Conservation (phyloP, 2,888 invertebrate species). For the Sphecodes monilicornis region DNA sequence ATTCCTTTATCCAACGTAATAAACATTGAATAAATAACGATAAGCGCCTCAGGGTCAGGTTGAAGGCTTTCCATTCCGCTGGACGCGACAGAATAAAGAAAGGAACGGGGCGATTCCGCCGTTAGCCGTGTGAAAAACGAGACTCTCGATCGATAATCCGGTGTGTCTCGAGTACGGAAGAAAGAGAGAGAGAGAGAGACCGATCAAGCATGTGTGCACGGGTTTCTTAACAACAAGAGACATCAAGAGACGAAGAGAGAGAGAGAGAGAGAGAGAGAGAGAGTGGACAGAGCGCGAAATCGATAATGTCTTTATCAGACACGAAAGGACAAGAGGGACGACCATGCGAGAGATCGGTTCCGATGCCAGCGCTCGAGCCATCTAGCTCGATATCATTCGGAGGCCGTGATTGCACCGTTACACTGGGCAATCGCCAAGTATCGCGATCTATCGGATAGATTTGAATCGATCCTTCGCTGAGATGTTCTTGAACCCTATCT, state of each 20-base stretch:
- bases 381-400: slow-evolving; percentile 40
- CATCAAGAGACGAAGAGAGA: not conserved
- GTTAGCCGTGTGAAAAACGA: not conserved
- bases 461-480: not conserved
- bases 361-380: slow-evolving; percentile 37
- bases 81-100: not conserved
- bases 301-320: slow-evolving; percentile 50
- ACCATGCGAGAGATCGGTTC: slow-evolving; percentile 44
- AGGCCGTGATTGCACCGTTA: slow-evolving; percentile 53
- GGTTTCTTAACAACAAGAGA: not conserved
- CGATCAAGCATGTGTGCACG: not conserved
- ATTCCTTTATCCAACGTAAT: not conserved
- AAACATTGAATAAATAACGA: slow-evolving; percentile 7
- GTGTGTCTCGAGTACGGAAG: not conserved
- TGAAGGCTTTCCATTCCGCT: not conserved
- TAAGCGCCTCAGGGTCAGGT: not conserved
- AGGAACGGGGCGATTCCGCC: not conserved
- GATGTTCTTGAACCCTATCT: no score
- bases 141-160: not conserved
- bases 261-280: not conserved
- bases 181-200: no score
- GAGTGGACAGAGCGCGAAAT: slow-evolving; percentile 20
- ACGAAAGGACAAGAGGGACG: not conserved
- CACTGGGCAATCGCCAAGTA: slow-evolving; percentile 30
- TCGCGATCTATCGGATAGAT: not conserved